These are phyloP conservation scores for Microcaecilia unicolor DNA, from an alignment of 2,797 vertebrate genomes.

Conservation along the genomic window DNA sequence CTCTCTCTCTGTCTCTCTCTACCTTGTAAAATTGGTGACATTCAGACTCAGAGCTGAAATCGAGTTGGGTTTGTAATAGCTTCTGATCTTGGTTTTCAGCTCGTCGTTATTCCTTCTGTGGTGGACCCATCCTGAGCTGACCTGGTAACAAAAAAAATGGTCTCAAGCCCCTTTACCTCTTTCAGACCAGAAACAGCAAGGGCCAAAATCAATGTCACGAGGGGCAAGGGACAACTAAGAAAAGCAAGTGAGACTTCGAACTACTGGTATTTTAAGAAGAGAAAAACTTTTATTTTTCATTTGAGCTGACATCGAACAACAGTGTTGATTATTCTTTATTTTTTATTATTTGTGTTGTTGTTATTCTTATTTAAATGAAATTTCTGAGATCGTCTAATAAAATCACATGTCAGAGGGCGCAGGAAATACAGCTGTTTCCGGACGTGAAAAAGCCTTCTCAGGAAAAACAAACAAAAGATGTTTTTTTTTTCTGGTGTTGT, in stretches of 20 bases:
- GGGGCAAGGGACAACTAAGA: conserved; percentile 23
- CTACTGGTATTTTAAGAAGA: conserved; percentile 19
- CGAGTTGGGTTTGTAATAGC: conserved; percentile 75
- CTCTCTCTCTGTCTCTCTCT: too few species aligned
- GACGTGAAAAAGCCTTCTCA: conserved; percentile 22
- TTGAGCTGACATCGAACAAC: conserved; percentile 1
- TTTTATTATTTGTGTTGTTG: too few species aligned
- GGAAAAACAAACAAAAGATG: conserved; percentile 4
- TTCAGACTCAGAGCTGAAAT: conserved; percentile 43
- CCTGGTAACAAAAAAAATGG: conserved; percentile 37
- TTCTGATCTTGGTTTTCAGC: conserved; percentile 94
- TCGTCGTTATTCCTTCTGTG: conserved; percentile 79
- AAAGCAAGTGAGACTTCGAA: conserved; percentile 39
- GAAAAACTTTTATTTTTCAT: conserved; percentile 4
- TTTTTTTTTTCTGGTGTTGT: conserved; percentile 30
- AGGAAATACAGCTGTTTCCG: too few species aligned
- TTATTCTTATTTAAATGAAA: too few species aligned
- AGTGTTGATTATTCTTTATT: conserved; percentile 2
- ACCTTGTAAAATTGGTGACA: conserved; percentile 45
- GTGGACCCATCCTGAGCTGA: conserved; percentile 85
- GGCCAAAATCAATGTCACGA: conserved; percentile 28
- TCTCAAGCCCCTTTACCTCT: conserved; percentile 29
- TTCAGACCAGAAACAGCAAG: conserved; percentile 17
- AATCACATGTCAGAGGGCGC: too few species aligned
- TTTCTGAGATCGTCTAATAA: too few species aligned